These are phyloP conservation scores for Scomber japonicus DNA, from an alignment of 2,113 vertebrate genomes.

Conservation along the genomic window DNA sequence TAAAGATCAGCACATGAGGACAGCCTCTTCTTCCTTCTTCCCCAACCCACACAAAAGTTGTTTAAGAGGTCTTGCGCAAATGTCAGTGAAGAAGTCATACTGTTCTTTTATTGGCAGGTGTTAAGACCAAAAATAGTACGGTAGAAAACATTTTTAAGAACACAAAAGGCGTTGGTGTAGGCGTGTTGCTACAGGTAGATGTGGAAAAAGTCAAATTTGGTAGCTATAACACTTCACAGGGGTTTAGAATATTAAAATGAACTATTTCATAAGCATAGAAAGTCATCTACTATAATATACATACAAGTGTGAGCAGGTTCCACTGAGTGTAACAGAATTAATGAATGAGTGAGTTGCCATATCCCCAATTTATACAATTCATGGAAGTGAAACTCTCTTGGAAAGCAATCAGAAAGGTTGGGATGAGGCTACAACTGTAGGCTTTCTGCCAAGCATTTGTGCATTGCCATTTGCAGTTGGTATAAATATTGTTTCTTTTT, in stretches of 20 bases:
- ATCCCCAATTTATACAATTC: neutral
- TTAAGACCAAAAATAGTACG: constrained; percentile 1
- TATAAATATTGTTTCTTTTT: neutral
- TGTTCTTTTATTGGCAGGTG: neutral
- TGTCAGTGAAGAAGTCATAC: neutral
- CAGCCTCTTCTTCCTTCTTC: constrained; percentile 2
- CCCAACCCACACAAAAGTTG: constrained; percentile 15
- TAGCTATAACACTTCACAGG: too few relatives aligned
- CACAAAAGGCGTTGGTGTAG: neutral
- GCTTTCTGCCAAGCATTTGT: neutral
- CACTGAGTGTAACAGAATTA: neutral
- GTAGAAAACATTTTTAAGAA: neutral
- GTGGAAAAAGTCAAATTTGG: neutral
- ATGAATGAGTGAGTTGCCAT: neutral
- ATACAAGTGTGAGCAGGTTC: neutral
- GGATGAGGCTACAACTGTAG: neutral
- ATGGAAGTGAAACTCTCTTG: neutral
- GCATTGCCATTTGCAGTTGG: neutral
- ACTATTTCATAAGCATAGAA: too few relatives aligned
- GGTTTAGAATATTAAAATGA: too few relatives aligned
- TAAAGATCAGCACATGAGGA: constrained; percentile 4
- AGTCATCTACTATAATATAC: too few relatives aligned
- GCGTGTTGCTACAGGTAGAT: neutral
- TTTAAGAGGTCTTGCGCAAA: neutral
- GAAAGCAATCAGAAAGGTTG: neutral